Evolutionary conservation across 2,113 vertebrate genomes (phyloP), one percentile per base, ranked within the genome.

Genomic region (rabbit (Oryctolagus cuniculus)): DNA sequence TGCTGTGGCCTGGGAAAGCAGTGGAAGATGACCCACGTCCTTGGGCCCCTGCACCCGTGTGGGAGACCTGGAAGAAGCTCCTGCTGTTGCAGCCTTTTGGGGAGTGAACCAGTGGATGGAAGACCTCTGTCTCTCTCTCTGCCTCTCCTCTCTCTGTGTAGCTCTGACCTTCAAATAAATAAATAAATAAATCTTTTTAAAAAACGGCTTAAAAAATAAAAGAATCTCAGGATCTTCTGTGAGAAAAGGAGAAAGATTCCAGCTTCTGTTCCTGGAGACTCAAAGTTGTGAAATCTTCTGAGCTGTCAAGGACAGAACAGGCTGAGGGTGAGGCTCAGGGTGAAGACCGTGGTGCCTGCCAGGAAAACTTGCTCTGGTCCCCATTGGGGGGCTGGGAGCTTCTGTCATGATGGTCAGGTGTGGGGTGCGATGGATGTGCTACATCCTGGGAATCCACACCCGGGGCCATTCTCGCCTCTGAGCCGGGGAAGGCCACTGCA

Each of bases 161-260:
- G 7, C 44, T 44, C 44, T 38, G 38, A 38, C 38, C 7, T 44
- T 44, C 44, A 44, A 44, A 44, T 44, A 44, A 44, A 44, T 44
- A 44, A 44, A 44, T 44, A 38, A n/a, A n/a, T n/a, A n/a, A 38
- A 38, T 38, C 38, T 38, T 38, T 38, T 38, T n/a, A 44, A 44
- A 44, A 8, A 44, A 44, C 44, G 44, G 44, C 7, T 44, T 44
- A 44, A 7, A 44, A 44, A 44, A 44, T 44, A 44, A 44, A 44
- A 44, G 44, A 8, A 44, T 44, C 44, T 44, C 49, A 69, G 38
- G 27, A 69, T 55, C 8, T 55, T 85, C 80, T 87, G n/a, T 78
- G 66, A 91, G 70, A 88, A 95, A 90, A 90, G 74, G 70, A 29
- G 87, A 27, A 64, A 77, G 34, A 95, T 67, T 91, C 38, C 83